A percentile compares a stretch with the other conserved stretches of the same genome.
phyloP scores from a whole-genome alignment of 2,888 invertebrate genomes.

The Norana najaformis region DNA sequence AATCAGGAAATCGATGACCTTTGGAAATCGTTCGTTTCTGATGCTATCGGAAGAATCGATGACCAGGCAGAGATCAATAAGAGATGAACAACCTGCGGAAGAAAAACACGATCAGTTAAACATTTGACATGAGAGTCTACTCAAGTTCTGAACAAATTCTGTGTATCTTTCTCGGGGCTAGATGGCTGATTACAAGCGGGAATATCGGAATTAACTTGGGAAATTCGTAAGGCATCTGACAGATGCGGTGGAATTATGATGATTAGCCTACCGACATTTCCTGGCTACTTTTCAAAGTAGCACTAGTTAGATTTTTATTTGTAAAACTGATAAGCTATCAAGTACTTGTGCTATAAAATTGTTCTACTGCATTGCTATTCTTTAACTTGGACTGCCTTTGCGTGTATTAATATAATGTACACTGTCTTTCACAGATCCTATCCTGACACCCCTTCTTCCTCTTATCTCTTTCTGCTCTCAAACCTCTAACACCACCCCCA shows the following conservation, averaged over 20 bases:
- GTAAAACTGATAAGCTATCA: neutral
- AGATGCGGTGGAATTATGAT: neutral
- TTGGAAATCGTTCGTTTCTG: slow-evolving; percentile 38
- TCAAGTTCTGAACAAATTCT: too few relatives aligned
- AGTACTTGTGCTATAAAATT: neutral
- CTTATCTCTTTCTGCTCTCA: too few relatives aligned
- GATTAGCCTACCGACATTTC: neutral
- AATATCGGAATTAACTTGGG: too few relatives aligned
- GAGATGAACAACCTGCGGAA: slow-evolving; percentile 37
- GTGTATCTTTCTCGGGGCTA: too few relatives aligned
- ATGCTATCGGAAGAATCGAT: slow-evolving; percentile 42
- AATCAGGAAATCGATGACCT: slow-evolving; percentile 34
- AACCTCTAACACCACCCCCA: too few relatives aligned
- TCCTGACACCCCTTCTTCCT: too few relatives aligned
- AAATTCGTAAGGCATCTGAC: neutral
- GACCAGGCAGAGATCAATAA: slow-evolving; percentile 40
- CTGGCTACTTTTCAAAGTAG: neutral
- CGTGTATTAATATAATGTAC: too few relatives aligned
- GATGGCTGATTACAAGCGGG: too few relatives aligned
- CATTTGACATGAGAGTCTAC: neutral
- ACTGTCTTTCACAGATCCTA: too few relatives aligned
- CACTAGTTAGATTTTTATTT: neutral
- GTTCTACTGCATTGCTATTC: neutral
- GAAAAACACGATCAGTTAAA: neutral
- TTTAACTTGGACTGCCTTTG: neutral